Percentiles rank a stretch among this genome's conserved stretches.
These are phyloP conservation scores for rabbit (Oryctolagus cuniculus) DNA, from an alignment of 2,113 vertebrate genomes.

Conservation along the genomic window mOryCun1.1 NC_091434.1:48249501-48250000, in stretches of 20 bases:
- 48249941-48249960: background rate
- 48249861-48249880: background rate
- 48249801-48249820: background rate
- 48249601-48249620: background rate
- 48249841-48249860: background rate
- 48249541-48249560: background rate
- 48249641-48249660: background rate
- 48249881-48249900: background rate
- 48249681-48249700: background rate
- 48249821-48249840: constrained; percentile 1
- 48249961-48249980: background rate
- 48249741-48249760: background rate
- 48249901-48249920: background rate
- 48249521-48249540: background rate
- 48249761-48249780: background rate
- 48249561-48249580: background rate
- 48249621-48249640: background rate
- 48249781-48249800: background rate
- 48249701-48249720: background rate
- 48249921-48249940: background rate
- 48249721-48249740: background rate
- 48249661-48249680: constrained; percentile 2
- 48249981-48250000: background rate
- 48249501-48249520: background rate
- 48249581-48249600: background rate